Evolutionary conservation across 1,140 invertebrate species (phyloP).

Genomic region (Aphidius ervi): DNA sequence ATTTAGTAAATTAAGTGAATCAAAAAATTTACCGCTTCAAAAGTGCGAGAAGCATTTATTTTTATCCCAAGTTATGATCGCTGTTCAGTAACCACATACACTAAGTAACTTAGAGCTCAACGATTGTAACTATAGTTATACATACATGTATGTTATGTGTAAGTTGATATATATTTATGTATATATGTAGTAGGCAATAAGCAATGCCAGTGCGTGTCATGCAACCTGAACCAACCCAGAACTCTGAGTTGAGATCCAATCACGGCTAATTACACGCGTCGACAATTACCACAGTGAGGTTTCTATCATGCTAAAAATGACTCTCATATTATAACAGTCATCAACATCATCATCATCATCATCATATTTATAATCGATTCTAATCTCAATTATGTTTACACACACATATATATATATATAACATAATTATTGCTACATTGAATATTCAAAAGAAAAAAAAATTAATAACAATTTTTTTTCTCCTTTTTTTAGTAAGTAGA

Average conservation of each 20-base stretch:
- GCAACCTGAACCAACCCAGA: not conserved
- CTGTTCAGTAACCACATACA: constrained; percentile 6
- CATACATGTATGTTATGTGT: not conserved
- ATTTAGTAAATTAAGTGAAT: no score
- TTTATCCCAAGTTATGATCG: constrained; percentile 17
- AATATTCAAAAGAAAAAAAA: no score
- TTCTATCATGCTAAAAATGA: constrained; percentile 2
- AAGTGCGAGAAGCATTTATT: constrained; percentile 16
- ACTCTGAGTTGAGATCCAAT: constrained; percentile 16
- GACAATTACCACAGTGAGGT: constrained; percentile 16
- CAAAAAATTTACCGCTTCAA: not conserved
- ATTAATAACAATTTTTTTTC: no score
- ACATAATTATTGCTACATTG: no score
- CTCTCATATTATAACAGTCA: not conserved
- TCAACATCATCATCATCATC: constrained; percentile 6
- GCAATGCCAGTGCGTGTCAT: not conserved
- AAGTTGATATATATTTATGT: not conserved
- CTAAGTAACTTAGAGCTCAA: not conserved
- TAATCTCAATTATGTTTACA: constrained; percentile 2
- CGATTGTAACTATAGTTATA: not conserved
- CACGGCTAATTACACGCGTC: constrained; percentile 20
- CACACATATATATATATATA: not conserved
- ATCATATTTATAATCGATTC: constrained; percentile 11
- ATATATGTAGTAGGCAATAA: no score
- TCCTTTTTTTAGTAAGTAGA: no score